These are phyloP conservation scores for Apistogramma diplotaenia DNA, from an alignment of 2,113 vertebrate genomes.

Conservation along the genomic window DNA sequence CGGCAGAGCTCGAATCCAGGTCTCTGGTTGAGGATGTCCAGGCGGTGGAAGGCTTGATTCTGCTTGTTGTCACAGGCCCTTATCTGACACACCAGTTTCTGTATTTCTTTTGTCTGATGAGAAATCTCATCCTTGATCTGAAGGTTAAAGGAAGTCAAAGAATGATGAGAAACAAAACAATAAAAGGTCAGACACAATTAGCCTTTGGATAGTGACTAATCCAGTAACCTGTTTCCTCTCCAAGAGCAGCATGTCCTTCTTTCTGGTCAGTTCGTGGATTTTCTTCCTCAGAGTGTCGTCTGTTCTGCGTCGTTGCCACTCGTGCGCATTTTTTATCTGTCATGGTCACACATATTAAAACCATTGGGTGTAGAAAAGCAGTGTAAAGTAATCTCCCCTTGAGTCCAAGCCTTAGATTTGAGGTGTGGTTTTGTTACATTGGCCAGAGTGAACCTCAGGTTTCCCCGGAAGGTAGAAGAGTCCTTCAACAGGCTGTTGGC, in stretches of 20 bases:
- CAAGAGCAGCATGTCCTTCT: background rate
- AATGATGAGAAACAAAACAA: background rate
- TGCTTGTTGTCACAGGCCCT: constrained; percentile 10
- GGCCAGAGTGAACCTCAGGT: background rate
- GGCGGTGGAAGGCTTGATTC: background rate
- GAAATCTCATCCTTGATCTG: constrained; percentile 21
- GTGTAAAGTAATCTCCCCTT: too few species aligned
- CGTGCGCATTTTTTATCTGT: background rate
- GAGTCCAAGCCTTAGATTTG: background rate
- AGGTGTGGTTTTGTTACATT: constrained; percentile 4
- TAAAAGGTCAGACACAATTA: too few species aligned
- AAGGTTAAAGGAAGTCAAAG: background rate
- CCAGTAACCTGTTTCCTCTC: constrained; percentile 9
- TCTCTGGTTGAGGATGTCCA: constrained; percentile 39
- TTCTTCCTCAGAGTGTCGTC: background rate
- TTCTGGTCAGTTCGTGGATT: background rate
- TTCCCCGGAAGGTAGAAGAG: constrained; percentile 8
- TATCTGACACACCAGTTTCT: background rate
- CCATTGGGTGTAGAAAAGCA: background rate
- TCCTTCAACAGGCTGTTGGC: constrained; percentile 1
- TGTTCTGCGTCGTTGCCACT: background rate
- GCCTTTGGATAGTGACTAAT: background rate
- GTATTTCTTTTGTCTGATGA: background rate
- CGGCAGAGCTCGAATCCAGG: constrained; percentile 3
- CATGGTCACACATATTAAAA: background rate